Conservation (phyloP, 2,888 invertebrate genomes). For the Suillia variegata region DNA sequence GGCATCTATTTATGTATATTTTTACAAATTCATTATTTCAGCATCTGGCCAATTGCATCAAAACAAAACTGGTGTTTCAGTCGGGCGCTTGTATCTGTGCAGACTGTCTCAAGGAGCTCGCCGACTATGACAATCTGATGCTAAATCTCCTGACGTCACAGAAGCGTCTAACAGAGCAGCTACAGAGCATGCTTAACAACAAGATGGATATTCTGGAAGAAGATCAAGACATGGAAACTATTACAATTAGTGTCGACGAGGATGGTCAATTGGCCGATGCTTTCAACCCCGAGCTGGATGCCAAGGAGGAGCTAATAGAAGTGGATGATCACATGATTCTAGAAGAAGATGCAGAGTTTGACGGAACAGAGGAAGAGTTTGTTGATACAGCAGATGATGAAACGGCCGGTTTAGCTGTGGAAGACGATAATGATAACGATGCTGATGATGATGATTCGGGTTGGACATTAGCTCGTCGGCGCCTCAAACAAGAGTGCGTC, state of each 20-base stretch:
- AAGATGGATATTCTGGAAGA: slow-evolving; percentile 13
- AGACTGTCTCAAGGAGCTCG: slow-evolving; percentile 45
- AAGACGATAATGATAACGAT: slow-evolving; percentile 12
- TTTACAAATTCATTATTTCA: slow-evolving; percentile 24
- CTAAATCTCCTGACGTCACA: slow-evolving; percentile 50
- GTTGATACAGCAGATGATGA: background rate
- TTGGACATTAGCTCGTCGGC: background rate
- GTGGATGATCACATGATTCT: slow-evolving; percentile 20
- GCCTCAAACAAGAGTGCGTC: slow-evolving; percentile 23
- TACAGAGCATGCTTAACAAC: slow-evolving; percentile 30
- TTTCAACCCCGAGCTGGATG: slow-evolving; percentile 29
- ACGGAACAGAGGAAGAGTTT: no score
- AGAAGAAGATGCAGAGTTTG: no score
- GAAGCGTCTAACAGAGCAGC: slow-evolving; percentile 43
- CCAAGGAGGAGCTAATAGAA: slow-evolving; percentile 36
- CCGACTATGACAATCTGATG: slow-evolving; percentile 53
- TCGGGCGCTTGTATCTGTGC: slow-evolving; percentile 41
- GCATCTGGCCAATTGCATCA: slow-evolving; percentile 53
- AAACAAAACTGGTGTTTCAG: slow-evolving; percentile 42
- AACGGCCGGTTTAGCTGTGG: no score
- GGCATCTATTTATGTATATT: no score
- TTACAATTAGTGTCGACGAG: slow-evolving; percentile 20
- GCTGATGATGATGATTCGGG: slow-evolving; percentile 20
- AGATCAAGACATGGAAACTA: slow-evolving; percentile 14
- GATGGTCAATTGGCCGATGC: slow-evolving; percentile 40